These are phyloP conservation scores for Microcebus lehilahytsara DNA, from an alignment of 2,113 vertebrate genomes.

Conservation along the genomic window DNA sequence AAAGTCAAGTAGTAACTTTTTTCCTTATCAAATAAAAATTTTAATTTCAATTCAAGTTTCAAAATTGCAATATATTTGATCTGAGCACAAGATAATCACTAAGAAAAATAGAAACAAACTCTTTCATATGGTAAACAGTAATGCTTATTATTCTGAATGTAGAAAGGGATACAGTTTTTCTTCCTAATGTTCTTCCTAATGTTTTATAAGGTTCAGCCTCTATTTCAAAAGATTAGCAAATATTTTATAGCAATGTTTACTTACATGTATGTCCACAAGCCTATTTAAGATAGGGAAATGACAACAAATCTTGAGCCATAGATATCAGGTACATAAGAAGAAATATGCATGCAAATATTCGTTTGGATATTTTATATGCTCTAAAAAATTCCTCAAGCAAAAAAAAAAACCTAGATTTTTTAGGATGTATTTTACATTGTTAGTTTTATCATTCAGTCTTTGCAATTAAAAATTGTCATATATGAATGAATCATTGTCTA, in stretches of 20 bases:
- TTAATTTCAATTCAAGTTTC: slow-evolving; percentile 65
- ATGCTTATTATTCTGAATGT: slow-evolving; percentile 21
- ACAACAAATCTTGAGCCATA: neutral
- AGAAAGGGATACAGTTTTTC: neutral
- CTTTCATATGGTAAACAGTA: slow-evolving; percentile 52
- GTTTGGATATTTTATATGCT: neutral
- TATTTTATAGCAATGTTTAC: slow-evolving; percentile 7
- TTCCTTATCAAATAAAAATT: slow-evolving; percentile 65
- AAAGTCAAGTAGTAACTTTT: slow-evolving; percentile 46
- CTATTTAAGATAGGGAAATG: slow-evolving; percentile 16
- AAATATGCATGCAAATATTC: neutral
- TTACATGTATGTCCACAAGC: slow-evolving; percentile 22
- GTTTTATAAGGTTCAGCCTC: slow-evolving; percentile 41
- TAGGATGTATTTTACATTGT: neutral
- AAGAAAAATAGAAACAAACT: slow-evolving; percentile 65
- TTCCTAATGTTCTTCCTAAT: neutral
- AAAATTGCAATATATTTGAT: slow-evolving; percentile 56
- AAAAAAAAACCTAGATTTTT: neutral
- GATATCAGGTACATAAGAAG: neutral
- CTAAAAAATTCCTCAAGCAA: neutral
- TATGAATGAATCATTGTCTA: slow-evolving; percentile 33
- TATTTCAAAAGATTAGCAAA: slow-evolving; percentile 44
- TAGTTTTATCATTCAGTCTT: slow-evolving; percentile 29
- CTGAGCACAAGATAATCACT: slow-evolving; percentile 57
- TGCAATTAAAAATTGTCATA: neutral